phyloP scores from a whole-genome alignment of 2,888 invertebrate genomes.

The Adineta ricciae region DNA sequence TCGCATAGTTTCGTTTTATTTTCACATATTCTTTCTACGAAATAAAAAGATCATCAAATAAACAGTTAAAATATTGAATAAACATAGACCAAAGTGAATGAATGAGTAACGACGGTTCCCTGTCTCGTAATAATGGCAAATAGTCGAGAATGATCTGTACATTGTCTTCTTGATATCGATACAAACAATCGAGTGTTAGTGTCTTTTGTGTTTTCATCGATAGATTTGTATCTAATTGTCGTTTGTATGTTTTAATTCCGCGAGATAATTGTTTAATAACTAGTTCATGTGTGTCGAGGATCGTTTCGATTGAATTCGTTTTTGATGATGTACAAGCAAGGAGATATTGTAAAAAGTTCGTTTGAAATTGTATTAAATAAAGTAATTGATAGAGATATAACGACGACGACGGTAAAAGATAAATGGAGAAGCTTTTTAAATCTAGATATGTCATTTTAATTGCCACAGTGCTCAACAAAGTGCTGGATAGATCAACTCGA shows the following conservation, averaged over 20 bases:
- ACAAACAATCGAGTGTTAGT: background rate
- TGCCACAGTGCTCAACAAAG: background rate
- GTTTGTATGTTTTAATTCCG: slow-evolving; percentile 1
- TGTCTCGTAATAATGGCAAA: slow-evolving; percentile 18
- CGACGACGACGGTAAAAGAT: background rate
- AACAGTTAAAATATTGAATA: slow-evolving; percentile 10
- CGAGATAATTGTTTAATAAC: background rate
- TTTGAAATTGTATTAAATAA: slow-evolving; percentile 6
- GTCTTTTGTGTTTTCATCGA: background rate
- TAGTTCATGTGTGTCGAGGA: slow-evolving; percentile 5
- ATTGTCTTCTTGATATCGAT: slow-evolving; percentile 5
- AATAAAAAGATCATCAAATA: slow-evolving; percentile 16
- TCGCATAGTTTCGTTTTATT: no score
- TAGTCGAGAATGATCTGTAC: background rate
- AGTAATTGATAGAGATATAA: background rate
- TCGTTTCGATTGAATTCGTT: background rate
- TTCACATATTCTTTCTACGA: background rate
- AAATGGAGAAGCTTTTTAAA: background rate
- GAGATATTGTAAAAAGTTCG: background rate
- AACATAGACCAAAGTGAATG: background rate
- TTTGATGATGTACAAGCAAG: background rate
- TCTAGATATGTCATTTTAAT: background rate
- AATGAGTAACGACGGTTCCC: background rate
- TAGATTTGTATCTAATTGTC: background rate
- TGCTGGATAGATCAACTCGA: background rate